phyloP scores from a whole-genome alignment of 2,888 invertebrate genomes.

The Scaeva pyrastri region DNA sequence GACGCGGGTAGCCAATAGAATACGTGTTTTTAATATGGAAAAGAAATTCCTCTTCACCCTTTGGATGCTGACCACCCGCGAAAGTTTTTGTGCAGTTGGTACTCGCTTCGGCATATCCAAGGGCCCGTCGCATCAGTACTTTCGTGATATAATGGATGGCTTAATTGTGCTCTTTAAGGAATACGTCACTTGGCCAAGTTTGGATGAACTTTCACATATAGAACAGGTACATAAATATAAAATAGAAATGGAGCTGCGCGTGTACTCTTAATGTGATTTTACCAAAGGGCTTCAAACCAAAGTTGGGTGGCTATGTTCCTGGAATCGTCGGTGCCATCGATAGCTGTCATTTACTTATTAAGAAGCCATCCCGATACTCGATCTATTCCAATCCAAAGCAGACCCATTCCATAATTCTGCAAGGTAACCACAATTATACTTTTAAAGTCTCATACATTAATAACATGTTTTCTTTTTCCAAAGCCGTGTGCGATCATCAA shows the following conservation, averaged over 20 bases:
- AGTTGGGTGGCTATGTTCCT: slow-evolving; percentile 41
- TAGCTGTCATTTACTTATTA: slow-evolving; percentile 60
- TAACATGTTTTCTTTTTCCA: not conserved
- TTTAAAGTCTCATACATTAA: too few relatives aligned
- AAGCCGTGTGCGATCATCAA: slow-evolving; percentile 65
- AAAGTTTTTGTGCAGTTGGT: slow-evolving; percentile 48
- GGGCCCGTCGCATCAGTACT: slow-evolving; percentile 54
- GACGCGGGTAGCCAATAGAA: slow-evolving; percentile 22
- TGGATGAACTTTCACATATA: slow-evolving; percentile 32
- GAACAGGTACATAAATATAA: too few relatives aligned
- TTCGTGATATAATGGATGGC: slow-evolving; percentile 57
- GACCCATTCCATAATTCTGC: slow-evolving; percentile 55
- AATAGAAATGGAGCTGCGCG: not conserved
- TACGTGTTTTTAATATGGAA: slow-evolving; percentile 43
- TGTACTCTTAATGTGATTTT: not conserved
- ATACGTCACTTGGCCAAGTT: slow-evolving; percentile 51
- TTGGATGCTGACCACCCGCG: slow-evolving; percentile 55
- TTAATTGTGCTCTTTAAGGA: slow-evolving; percentile 47
- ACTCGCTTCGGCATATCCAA: slow-evolving; percentile 42
- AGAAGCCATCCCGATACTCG: slow-evolving; percentile 60
- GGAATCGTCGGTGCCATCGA: slow-evolving; percentile 61
- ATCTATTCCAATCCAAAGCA: slow-evolving; percentile 52
- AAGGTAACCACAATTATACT: too few relatives aligned
- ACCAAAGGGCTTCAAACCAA: slow-evolving; percentile 60
- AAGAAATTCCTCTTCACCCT: slow-evolving; percentile 58